A percentile compares a stretch with the other conserved stretches of the same genome.
These are phyloP conservation scores for Nemopilema nomurai DNA, from an alignment of 30 jellyfish, hydroid and myxozoan genomes.

Conservation along the genomic window DNA sequence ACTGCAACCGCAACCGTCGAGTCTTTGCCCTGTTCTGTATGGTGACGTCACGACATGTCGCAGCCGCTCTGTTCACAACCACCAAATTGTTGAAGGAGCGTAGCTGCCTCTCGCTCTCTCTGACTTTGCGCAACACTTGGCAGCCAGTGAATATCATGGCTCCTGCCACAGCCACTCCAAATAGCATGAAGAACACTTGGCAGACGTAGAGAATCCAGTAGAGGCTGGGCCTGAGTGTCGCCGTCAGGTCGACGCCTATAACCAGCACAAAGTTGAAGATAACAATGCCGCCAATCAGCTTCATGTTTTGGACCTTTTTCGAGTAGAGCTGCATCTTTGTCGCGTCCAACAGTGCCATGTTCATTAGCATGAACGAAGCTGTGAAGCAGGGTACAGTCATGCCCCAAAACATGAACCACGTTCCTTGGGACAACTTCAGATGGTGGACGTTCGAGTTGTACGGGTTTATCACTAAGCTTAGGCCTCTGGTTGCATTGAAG, in stretches of 20 bases:
- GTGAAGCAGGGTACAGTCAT: slow-evolving; percentile 57
- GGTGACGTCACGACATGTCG: not conserved
- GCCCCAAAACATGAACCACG: slow-evolving; percentile 40
- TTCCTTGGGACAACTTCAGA: slow-evolving; percentile 25
- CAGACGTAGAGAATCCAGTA: slow-evolving; percentile 39
- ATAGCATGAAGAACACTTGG: slow-evolving; percentile 28
- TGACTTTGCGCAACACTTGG: slow-evolving; percentile 26
- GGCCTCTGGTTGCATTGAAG: slow-evolving; percentile 47
- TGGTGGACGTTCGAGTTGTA: slow-evolving; percentile 46
- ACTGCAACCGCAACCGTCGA: not conserved
- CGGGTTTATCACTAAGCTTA: slow-evolving; percentile 35
- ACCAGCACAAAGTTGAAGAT: slow-evolving; percentile 20
- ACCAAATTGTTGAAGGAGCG: slow-evolving; percentile 7
- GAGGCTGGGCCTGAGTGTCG: slow-evolving; percentile 21
- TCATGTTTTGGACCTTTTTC: slow-evolving; percentile 28
- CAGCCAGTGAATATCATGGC: slow-evolving; percentile 39
- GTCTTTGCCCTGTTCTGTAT: not conserved
- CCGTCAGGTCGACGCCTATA: slow-evolving; percentile 31
- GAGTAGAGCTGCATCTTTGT: slow-evolving; percentile 67
- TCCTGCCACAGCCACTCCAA: slow-evolving; percentile 40
- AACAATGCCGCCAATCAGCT: slow-evolving; percentile 19
- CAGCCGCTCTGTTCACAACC: not conserved
- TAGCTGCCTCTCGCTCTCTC: slow-evolving; percentile 8
- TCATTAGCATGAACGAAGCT: slow-evolving; percentile 56
- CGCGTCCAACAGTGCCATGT: slow-evolving; percentile 44